Conservation (phyloP, 2,888 invertebrate species). For the Leptopterna dolabrata region DNA sequence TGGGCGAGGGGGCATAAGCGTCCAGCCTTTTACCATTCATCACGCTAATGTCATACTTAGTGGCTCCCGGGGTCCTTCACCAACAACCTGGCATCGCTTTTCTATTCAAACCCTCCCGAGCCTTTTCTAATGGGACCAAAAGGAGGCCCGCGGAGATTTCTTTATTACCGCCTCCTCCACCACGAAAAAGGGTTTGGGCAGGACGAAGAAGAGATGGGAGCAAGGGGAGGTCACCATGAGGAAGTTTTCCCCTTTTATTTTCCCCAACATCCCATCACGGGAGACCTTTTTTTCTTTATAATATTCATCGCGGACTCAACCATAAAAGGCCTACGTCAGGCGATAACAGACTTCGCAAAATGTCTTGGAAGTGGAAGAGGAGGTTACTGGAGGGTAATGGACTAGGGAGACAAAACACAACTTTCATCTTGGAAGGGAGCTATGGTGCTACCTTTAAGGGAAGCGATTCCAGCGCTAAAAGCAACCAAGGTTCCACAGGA, state of each 20-base stretch:
- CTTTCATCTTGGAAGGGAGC: constrained; percentile 27
- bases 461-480: neutral
- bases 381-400: constrained; percentile 30
- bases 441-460: neutral
- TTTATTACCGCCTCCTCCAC: constrained; percentile 35
- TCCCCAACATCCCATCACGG: constrained; percentile 21
- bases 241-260: constrained; percentile 22
- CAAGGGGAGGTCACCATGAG: neutral
- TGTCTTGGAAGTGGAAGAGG: neutral
- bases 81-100: constrained; percentile 41
- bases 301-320: constrained; percentile 17
- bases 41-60: constrained; percentile 58
- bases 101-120: constrained; percentile 31
- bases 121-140: constrained; percentile 34
- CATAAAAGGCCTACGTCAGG: neutral
- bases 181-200: neutral
- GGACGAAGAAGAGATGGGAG: neutral
- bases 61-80: constrained; percentile 37
- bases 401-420: constrained; percentile 18
- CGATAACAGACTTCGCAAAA: constrained; percentile 37
- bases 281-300: constrained; percentile 6
- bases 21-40: constrained; percentile 54
- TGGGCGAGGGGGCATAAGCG: constrained; percentile 1
- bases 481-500: neutral
- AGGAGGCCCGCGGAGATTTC: constrained; percentile 9